Evolutionary conservation across 2,797 vertebrate genomes (phyloP).

Genomic region (Enteromius viviparus): DNA sequence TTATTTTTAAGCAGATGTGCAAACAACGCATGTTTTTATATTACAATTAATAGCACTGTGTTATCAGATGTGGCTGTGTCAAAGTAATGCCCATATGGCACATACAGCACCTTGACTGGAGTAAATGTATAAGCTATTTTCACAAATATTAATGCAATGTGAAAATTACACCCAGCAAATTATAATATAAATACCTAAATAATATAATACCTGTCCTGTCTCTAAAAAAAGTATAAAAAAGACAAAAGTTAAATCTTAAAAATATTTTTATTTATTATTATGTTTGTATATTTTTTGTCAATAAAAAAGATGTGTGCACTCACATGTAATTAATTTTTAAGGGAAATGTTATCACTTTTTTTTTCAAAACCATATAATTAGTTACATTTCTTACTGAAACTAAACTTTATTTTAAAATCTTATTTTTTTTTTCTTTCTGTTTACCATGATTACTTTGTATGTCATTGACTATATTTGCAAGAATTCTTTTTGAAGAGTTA

Average conservation of each 20-base stretch:
- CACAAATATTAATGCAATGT: neutral
- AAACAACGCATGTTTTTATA: neutral
- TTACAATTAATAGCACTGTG: neutral
- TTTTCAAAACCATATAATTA: neutral
- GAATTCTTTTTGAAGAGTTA: neutral
- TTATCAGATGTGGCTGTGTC: neutral
- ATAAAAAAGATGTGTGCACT: neutral
- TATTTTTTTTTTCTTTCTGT: neutral
- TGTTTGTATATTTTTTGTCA: too few relatives aligned
- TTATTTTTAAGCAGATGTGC: neutral
- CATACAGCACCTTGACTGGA: neutral
- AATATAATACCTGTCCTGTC: neutral
- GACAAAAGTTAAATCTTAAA: neutral
- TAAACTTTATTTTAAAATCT: neutral
- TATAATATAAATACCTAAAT: neutral
- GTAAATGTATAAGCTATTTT: neutral
- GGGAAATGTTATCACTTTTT: neutral
- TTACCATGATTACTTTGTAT: neutral
- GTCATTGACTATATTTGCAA: neutral
- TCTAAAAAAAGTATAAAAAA: neutral
- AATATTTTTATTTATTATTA: neutral
- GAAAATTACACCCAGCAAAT: neutral
- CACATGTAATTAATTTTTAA: neutral
- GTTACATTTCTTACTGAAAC: neutral
- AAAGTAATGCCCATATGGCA: neutral